Evolutionary conservation across 1,140 invertebrate genomes (phyloP).

Genomic region (Leptonema lineaticorne): DNA sequence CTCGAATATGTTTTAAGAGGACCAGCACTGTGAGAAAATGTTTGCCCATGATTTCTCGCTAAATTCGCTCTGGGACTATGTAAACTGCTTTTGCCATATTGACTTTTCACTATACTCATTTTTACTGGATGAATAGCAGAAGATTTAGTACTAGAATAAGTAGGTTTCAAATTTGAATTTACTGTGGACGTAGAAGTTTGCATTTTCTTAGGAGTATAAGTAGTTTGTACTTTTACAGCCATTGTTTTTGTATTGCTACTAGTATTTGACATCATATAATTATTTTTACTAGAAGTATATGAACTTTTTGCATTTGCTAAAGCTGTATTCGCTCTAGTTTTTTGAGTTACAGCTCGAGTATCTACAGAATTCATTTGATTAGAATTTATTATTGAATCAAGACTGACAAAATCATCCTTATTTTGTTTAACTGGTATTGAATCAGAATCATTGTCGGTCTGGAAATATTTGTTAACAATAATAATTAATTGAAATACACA

Average conservation of each 20-base stretch:
- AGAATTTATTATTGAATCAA: slow-evolving; percentile 37
- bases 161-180: slow-evolving; percentile 3
- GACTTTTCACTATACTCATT: slow-evolving; percentile 13
- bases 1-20: slow-evolving; percentile 25
- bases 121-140: slow-evolving; percentile 19
- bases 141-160: neutral
- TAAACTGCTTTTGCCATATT: neutral
- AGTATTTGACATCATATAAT: slow-evolving; percentile 32
- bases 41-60: slow-evolving; percentile 33
- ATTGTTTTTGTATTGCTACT: slow-evolving; percentile 23
- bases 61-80: slow-evolving; percentile 32
- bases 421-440: slow-evolving; percentile 28
- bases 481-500: neutral
- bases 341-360: slow-evolving; percentile 11
- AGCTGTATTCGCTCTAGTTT: slow-evolving; percentile 17
- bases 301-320: slow-evolving; percentile 30
- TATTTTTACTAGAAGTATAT: slow-evolving; percentile 34
- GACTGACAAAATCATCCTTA: slow-evolving; percentile 36
- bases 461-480: slow-evolving; percentile 29
- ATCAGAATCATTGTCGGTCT: slow-evolving; percentile 48
- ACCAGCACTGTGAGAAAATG: slow-evolving; percentile 16
- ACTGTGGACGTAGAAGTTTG: neutral
- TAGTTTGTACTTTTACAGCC: slow-evolving; percentile 31
- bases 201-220: slow-evolving; percentile 28
- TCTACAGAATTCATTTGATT: slow-evolving; percentile 4